phyloP scores from a whole-genome alignment of 2,888 invertebrate genomes.

The Taenaris catops region DNA sequence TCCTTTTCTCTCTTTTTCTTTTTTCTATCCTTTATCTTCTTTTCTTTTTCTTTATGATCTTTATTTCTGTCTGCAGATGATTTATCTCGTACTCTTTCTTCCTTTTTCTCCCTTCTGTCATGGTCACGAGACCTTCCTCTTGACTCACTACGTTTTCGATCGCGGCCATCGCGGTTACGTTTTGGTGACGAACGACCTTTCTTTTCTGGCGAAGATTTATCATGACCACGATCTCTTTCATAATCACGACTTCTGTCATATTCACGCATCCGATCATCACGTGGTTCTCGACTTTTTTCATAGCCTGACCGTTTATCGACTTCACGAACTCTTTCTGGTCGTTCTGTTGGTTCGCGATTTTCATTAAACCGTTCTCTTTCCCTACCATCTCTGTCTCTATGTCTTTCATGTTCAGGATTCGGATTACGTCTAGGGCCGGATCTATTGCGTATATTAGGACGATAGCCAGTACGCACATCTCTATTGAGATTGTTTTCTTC shows the following conservation, averaged over 20 bases:
- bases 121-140: conserved; percentile 69
- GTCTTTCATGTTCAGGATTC: conserved; percentile 55
- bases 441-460: conserved; percentile 46
- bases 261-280: conserved; percentile 47
- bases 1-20: conserved; percentile 74
- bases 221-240: conserved; percentile 59
- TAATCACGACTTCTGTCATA: conserved; percentile 46
- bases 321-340: conserved; percentile 62
- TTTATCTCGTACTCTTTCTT: conserved; percentile 61
- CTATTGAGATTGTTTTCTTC: conserved; percentile 50
- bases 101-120: conserved; percentile 77
- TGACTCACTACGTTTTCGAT: conserved; percentile 67
- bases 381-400: conserved; percentile 62
- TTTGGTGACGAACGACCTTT: conserved; percentile 59
- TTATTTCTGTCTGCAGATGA: conserved; percentile 65
- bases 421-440: conserved; percentile 55
- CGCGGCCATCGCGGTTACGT: conserved; percentile 52
- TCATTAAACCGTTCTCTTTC: conserved; percentile 61
- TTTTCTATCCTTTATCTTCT: conserved; percentile 62
- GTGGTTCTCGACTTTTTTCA: conserved; percentile 49
- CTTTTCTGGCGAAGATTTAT: conserved; percentile 60
- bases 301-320: conserved; percentile 46
- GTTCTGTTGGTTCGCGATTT: conserved; percentile 56
- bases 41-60: conserved; percentile 80
- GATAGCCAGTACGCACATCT: conserved; percentile 50